A percentile compares a stretch with the other conserved stretches of the same genome.
Conservation (phyloP, 2,888 invertebrate genomes). For the Xylota sylvarum region DNA sequence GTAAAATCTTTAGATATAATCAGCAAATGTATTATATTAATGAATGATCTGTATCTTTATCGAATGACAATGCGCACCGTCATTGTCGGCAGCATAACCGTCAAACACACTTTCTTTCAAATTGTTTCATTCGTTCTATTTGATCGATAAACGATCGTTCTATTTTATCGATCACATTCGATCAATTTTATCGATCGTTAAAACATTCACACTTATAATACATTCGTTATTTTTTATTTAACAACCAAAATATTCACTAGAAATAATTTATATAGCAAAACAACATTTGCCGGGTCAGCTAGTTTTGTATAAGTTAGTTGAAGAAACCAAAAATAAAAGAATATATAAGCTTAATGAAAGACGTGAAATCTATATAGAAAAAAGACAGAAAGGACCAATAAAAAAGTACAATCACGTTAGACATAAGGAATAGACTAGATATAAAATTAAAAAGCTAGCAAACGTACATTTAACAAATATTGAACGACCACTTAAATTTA, state of each 20-base stretch:
- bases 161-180: too few species aligned
- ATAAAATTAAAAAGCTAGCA: background rate
- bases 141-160: conserved; percentile 13
- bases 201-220: too few species aligned
- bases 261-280: too few species aligned
- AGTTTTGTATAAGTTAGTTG: background rate
- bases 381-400: background rate
- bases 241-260: too few species aligned
- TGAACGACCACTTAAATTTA: background rate
- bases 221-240: too few species aligned
- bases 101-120: too few species aligned
- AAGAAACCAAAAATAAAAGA: too few species aligned
- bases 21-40: conserved; percentile 10
- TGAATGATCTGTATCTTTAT: conserved; percentile 58
- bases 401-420: background rate
- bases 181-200: too few species aligned
- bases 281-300: too few species aligned
- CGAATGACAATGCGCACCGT: too few species aligned
- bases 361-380: background rate
- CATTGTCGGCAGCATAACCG: too few species aligned
- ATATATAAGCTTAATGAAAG: background rate
- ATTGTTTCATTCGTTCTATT: background rate
- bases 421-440: background rate
- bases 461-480: too few species aligned
- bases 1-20: background rate